Evolutionary conservation across 2,797 vertebrate species (phyloP), one percentile per base, ranked within the genome.

Genomic region (Dromococcyx pavoninus): DNA sequence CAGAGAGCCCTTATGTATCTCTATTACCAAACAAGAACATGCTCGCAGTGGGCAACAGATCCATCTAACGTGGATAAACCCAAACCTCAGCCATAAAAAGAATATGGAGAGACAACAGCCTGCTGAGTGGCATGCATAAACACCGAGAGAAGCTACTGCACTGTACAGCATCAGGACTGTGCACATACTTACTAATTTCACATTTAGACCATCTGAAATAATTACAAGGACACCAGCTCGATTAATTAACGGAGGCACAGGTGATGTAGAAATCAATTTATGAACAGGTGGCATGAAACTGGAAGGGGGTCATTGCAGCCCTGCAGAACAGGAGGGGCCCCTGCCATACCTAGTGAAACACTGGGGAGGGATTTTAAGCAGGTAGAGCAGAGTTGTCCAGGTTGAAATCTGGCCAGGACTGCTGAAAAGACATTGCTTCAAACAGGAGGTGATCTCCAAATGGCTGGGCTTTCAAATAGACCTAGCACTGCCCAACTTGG

Each of bases 401-500:
- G 32, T 19, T 88, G 83, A 85, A 95, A 84, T 56, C 35, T 3
- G 3, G n/a, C 73, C 91, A 94, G 43, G 43, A 85, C 65, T 76
- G 74, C 56, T 87, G 65, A 66, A 57, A 66, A 91, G 35, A 13
- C 17, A 13, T 43, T 1, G 1, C 54, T 92, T 92, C 50, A 71
- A 91, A 71, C 2, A 71, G 30, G 12, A 74, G 60, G 41, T 0
- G 2, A 74, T 66, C 37, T 87, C 64, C 54, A 80, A 74, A 84
- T 2, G 64, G 50, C 48, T 50, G 53, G 33, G 23, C 58, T 91
- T 84, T 74, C 53, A 33, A 53, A 66, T 80, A 18, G 43, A 58
- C 28, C 81, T 65, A 19, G 56, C 13, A 50, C 17, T 41, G 32
- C 25, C 53, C 48, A 76, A 5, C n/a, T 28, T 6, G 1, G 33